These are phyloP conservation scores for Brachionus koreanus DNA, from an alignment of 1,140 invertebrate genomes.

Conservation along the genomic window DNA sequence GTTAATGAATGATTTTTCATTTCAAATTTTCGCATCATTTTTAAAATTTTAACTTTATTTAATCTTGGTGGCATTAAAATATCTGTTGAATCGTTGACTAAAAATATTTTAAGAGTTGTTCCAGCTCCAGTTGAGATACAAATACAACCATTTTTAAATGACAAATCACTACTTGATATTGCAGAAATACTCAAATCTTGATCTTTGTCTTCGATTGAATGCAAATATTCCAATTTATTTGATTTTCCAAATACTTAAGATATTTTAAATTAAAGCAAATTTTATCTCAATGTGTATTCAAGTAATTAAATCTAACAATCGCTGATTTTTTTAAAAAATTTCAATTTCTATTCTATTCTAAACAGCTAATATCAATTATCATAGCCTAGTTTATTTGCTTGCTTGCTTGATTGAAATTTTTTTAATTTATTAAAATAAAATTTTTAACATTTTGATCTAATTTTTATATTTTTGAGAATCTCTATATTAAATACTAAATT, in stretches of 20 bases:
- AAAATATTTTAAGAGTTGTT: not conserved
- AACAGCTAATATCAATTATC: too few species aligned
- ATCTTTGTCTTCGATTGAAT: not conserved
- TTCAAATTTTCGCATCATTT: not conserved
- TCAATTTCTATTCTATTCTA: too few species aligned
- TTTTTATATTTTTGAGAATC: too few species aligned
- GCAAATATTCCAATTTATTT: not conserved
- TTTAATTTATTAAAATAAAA: too few species aligned
- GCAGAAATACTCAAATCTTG: not conserved
- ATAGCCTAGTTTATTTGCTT: too few species aligned
- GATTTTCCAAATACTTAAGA: not conserved
- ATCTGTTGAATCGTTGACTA: not conserved
- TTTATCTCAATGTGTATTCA: too few species aligned
- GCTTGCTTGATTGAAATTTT: too few species aligned
- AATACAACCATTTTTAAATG: not conserved
- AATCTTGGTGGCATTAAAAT: not conserved
- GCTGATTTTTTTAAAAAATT: too few species aligned
- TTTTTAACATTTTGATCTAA: too few species aligned
- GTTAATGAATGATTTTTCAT: not conserved
- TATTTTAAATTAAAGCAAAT: not conserved
- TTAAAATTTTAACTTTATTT: slow-evolving; percentile 5
- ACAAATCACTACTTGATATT: not conserved
- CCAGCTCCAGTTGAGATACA: not conserved
- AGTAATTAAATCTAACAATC: too few species aligned
- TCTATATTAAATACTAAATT: too few species aligned